Evolutionary conservation across 1,140 invertebrate species (phyloP).

Genomic region (Trichonephila clavata): DNA sequence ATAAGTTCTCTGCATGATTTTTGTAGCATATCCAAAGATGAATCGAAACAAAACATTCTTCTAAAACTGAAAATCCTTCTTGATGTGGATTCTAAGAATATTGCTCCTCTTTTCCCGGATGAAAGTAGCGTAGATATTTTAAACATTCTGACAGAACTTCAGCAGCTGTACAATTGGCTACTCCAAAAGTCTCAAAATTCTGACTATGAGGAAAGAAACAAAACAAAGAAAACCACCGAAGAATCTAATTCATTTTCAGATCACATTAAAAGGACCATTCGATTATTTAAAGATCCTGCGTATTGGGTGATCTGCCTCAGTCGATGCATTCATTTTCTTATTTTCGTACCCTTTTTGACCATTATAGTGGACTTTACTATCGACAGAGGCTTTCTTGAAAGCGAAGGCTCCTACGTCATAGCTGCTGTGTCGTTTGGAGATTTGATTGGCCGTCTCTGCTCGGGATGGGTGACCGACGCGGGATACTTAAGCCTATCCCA

Average conservation of each 20-base stretch:
- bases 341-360: slow-evolving; percentile 24
- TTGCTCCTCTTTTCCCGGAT: not conserved
- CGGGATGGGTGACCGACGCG: slow-evolving; percentile 60
- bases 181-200: not conserved
- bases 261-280: slow-evolving; percentile 1
- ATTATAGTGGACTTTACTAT: slow-evolving; percentile 40
- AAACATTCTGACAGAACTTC: not conserved
- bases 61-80: not conserved
- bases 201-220: not conserved
- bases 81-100: not conserved
- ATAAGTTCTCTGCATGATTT: not conserved
- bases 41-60: not conserved
- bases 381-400: not conserved
- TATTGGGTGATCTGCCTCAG: not conserved
- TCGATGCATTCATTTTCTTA: not conserved
- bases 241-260: not conserved
- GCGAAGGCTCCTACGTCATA: slow-evolving; percentile 39
- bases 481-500: slow-evolving; percentile 18
- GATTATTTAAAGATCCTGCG: not conserved
- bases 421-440: slow-evolving; percentile 54
- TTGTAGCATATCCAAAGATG: not conserved
- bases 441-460: slow-evolving; percentile 37
- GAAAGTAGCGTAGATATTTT: not conserved
- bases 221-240: not conserved
- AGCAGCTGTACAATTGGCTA: not conserved